These are phyloP conservation scores for Rhegmatorhina hoffmannsi DNA, from an alignment of 2,113 vertebrate species.

Conservation along the genomic window DNA sequence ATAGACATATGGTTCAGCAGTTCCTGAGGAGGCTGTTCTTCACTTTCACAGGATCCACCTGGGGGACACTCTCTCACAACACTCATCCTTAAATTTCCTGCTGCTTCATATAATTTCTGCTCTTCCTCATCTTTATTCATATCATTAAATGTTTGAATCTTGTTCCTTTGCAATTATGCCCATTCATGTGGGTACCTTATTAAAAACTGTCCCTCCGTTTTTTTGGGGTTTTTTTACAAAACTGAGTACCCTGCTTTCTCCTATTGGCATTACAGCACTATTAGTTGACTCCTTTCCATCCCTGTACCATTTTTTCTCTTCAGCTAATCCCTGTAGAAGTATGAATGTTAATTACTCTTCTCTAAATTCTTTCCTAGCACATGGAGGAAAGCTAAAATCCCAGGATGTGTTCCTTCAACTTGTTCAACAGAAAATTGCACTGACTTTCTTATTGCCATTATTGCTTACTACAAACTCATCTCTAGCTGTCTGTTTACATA, in stretches of 20 bases:
- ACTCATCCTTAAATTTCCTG: background rate
- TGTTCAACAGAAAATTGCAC: constrained; percentile 17
- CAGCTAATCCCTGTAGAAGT: background rate
- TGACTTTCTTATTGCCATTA: background rate
- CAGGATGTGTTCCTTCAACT: background rate
- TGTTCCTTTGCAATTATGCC: background rate
- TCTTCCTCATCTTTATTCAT: background rate
- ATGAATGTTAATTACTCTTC: constrained; percentile 8
- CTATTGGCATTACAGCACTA: background rate
- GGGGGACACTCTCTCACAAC: background rate
- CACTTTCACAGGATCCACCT: background rate
- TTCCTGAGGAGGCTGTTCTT: constrained; percentile 11
- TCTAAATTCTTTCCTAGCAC: background rate
- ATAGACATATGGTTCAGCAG: background rate
- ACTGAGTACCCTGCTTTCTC: background rate
- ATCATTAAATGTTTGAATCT: background rate
- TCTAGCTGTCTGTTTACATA: background rate
- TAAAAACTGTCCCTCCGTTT: background rate
- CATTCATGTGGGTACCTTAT: background rate
- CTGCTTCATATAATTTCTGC: background rate
- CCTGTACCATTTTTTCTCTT: background rate
- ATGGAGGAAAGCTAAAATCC: background rate
- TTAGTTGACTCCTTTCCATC: background rate
- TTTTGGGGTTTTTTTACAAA: background rate
- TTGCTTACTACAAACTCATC: background rate